phyloP scores from a whole-genome alignment of 2,113 vertebrate genomes.

The Phrynocephalus versicolor region DNA sequence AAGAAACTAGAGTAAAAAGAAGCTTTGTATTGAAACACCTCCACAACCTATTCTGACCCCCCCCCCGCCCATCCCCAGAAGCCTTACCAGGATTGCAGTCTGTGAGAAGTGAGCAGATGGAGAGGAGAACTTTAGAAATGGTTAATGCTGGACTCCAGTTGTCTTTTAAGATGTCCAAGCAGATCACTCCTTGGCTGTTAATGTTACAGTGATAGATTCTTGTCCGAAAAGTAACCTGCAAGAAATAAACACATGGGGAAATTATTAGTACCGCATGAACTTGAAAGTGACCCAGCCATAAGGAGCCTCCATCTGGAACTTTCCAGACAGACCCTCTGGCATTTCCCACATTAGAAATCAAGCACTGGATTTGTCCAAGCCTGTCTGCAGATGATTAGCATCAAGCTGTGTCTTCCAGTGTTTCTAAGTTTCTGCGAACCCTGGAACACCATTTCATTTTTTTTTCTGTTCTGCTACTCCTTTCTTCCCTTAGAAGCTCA shows the following conservation, averaged over 20 bases:
- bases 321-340: constrained; percentile 11
- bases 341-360: background rate
- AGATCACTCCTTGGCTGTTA: constrained; percentile 93
- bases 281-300: constrained; percentile 6
- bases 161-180: constrained; percentile 91
- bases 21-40: background rate
- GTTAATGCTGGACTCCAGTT: constrained; percentile 95
- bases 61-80: background rate
- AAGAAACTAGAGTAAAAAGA: background rate
- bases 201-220: constrained; percentile 93
- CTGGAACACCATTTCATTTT: background rate
- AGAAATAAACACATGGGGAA: constrained; percentile 2
- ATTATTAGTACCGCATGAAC: background rate
- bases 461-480: background rate
- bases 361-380: background rate
- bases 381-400: background rate
- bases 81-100: constrained; percentile 95
- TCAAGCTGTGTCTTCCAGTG: too few relatives aligned
- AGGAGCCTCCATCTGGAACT: constrained; percentile 2
- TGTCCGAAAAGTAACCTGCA: constrained; percentile 89
- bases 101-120: constrained; percentile 97
- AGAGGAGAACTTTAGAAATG: constrained; percentile 95
- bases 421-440: background rate
- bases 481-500: too few relatives aligned
- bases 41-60: background rate